Evolutionary conservation across 2,113 vertebrate species (phyloP), one percentile per base, ranked within the genome.

Genomic region (Puffinus mauretanicus): DNA sequence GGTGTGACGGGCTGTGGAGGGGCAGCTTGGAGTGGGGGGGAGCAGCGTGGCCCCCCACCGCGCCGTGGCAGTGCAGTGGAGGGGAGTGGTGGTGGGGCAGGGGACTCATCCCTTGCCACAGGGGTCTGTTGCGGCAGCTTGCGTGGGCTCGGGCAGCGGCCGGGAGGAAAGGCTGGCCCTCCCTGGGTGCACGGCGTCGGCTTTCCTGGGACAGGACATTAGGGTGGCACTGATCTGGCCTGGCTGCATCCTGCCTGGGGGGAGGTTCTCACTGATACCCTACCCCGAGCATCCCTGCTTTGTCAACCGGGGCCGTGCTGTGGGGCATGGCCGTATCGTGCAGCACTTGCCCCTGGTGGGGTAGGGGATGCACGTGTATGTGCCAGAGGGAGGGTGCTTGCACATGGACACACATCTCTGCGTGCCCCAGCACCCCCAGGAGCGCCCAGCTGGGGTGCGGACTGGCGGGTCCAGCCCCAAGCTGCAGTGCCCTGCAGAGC

Each of bases 11-110:
- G 42, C 21, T 91, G 69, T 13, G 3, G 34, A 73, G 40, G 27
- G 11, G 21, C 25, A 20, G 34, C 49, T 54, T 38, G 27, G 17
- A 40, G 18, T 46, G 3, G 21, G 1, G 32, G 19, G 6, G 54
- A 70, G 36, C 58, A 36, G 16, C 0, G 2, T 54, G 67, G 7
- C 2, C 7, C 22, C 36, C 5, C 52, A 1, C 0, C 3, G 2
- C 0, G 1, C 26, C 3, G 2, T 49, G n/a, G 26, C n/a, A 51
- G 9, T 40, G 40, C 27, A 24, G 62, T 12, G 54, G 44, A 51
- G 10, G 29, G 55, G 40, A 73, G 26, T 2, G 0, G 9, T 64
- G 47, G 10, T 54, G n/a, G 40, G n/a, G 22, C 38, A 66, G 52
- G 3, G 72, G 29, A 67, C 3, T 5, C 0, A 5, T 55, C 36